Conservation (phyloP, 1,140 invertebrate species). For the Plodia interpunctella region DNA sequence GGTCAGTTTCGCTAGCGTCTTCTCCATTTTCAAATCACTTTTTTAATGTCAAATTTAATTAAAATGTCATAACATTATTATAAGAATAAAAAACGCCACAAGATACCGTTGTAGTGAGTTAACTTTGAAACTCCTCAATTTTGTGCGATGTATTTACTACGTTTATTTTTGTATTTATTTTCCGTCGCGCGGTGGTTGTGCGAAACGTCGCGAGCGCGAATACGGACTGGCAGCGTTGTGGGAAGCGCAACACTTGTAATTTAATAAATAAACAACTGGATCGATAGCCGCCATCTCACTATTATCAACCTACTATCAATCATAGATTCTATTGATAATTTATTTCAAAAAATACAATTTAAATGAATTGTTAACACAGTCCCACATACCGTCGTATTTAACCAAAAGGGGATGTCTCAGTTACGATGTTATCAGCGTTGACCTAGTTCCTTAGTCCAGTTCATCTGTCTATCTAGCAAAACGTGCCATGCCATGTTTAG, state of each 20-base stretch:
- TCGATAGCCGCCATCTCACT: not conserved
- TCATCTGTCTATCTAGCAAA: too few species aligned
- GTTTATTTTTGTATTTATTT: not conserved
- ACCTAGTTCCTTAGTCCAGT: too few species aligned
- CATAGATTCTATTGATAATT: not conserved
- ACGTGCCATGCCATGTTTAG: too few species aligned
- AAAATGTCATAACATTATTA: not conserved
- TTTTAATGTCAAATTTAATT: not conserved
- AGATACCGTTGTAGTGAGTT: not conserved
- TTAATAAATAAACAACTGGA: conserved; percentile 3
- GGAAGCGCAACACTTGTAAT: not conserved
- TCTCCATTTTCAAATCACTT: conserved; percentile 38
- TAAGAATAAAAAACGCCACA: not conserved
- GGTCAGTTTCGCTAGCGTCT: conserved; percentile 38
- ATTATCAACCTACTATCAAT: not conserved
- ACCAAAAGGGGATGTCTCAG: too few species aligned
- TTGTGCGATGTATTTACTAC: not conserved
- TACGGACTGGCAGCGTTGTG: conserved; percentile 16
- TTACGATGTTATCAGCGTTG: too few species aligned
- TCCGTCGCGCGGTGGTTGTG: conserved; percentile 11
- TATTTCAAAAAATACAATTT: not conserved
- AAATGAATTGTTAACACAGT: too few species aligned
- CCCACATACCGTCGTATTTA: too few species aligned
- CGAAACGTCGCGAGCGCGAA: conserved; percentile 23
- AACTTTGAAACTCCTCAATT: not conserved